Percentiles rank a stretch among this genome's conserved stretches.
These are phyloP conservation scores for Eremophila alpestris DNA, from an alignment of 2,797 vertebrate species.

Conservation along the genomic window DNA sequence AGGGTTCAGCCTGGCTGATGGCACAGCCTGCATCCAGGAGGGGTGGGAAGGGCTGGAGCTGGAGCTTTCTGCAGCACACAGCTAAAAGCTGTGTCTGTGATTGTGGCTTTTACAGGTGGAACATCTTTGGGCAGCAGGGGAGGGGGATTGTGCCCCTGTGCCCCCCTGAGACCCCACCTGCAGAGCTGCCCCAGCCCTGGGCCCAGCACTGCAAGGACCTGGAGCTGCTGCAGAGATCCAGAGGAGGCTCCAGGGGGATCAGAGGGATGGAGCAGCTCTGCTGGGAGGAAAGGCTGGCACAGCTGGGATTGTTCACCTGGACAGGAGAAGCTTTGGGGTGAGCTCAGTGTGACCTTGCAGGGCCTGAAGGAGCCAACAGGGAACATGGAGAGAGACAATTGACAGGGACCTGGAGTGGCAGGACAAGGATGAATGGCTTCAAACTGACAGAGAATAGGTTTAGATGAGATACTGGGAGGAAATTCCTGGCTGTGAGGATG, in stretches of 20 bases:
- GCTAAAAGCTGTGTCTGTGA: not conserved
- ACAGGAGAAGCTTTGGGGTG: not conserved
- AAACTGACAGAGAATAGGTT: rapidly evolving
- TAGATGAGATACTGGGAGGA: rapidly evolving
- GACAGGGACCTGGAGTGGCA: rapidly evolving
- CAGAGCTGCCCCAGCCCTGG: not conserved
- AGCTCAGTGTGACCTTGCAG: too few relatives aligned
- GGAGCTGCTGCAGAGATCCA: not conserved
- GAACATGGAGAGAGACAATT: rapidly evolving
- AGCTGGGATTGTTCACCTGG: not conserved
- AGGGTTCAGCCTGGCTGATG: not conserved
- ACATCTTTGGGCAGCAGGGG: not conserved
- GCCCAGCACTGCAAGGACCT: not conserved
- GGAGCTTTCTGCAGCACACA: not conserved
- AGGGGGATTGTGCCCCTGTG: not conserved
- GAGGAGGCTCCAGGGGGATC: not conserved
- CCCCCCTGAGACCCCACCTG: not conserved
- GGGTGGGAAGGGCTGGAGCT: not conserved
- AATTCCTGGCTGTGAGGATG: rapidly evolving
- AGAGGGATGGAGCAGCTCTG: not conserved
- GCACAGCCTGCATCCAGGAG: not conserved
- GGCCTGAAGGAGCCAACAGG: too few relatives aligned
- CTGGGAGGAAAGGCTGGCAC: not conserved
- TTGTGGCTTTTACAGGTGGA: not conserved
- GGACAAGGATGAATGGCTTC: not conserved